phyloP scores from a whole-genome alignment of 2,888 invertebrate species.

The Dyspetes luteomarginatus region DNA sequence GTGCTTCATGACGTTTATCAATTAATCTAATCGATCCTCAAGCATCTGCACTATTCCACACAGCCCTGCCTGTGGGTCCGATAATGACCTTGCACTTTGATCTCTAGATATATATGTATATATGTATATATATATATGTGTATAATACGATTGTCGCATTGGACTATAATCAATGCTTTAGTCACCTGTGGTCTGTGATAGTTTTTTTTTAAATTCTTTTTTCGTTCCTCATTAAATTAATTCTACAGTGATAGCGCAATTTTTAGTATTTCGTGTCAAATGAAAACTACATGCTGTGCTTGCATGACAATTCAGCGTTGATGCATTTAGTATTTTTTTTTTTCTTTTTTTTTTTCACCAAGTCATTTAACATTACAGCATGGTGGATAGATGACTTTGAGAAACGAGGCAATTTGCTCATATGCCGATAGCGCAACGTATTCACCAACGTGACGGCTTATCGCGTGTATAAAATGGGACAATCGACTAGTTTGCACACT shows the following conservation, averaged over 20 bases:
- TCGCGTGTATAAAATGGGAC: conserved; percentile 65
- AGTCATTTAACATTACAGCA: conserved; percentile 49
- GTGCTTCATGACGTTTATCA: conserved; percentile 59
- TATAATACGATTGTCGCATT: conserved; percentile 55
- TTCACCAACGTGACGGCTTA: background rate
- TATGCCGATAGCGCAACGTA: conserved; percentile 3
- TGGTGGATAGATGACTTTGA: conserved; percentile 67
- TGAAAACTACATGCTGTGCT: background rate
- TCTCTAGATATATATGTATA: conserved; percentile 31
- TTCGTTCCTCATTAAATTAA: conserved; percentile 36
- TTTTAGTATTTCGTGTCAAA: background rate
- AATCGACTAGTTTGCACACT: conserved; percentile 67
- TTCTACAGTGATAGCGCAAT: conserved; percentile 34
- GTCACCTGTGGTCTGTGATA: conserved; percentile 46
- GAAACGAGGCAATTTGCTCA: conserved; percentile 40
- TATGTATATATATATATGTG: conserved; percentile 8
- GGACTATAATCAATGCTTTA: conserved; percentile 59
- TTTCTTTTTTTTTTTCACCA: too few relatives aligned
- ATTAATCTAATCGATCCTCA: conserved; percentile 62
- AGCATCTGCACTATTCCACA: conserved; percentile 36
- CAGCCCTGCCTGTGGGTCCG: conserved; percentile 43
- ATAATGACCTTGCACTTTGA: conserved; percentile 68
- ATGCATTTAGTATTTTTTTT: conserved; percentile 19
- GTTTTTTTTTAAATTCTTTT: conserved; percentile 21
- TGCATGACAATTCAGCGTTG: background rate